Evolutionary conservation across 2,113 vertebrate genomes (phyloP).

Genomic region (Anhinga anhinga): DNA sequence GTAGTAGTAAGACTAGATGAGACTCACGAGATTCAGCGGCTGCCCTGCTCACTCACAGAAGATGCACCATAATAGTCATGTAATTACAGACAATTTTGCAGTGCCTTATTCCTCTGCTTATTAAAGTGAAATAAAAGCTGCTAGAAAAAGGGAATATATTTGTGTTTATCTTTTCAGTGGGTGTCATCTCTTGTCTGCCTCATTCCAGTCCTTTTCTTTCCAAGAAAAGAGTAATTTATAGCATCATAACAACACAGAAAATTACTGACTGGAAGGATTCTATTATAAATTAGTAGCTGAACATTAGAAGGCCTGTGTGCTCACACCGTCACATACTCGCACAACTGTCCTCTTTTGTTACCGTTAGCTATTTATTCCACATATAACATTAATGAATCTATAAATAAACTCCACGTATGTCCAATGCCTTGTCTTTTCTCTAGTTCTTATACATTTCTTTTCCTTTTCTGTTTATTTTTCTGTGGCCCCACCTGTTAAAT

Average conservation of each 20-base stretch:
- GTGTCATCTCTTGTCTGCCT: not conserved
- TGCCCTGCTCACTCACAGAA: not conserved
- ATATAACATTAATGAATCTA: not conserved
- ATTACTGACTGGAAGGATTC: not conserved
- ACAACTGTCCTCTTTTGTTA: not conserved
- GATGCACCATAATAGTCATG: not conserved
- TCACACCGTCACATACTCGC: not conserved
- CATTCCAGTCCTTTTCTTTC: not conserved
- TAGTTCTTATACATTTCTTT: not conserved
- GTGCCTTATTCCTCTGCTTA: not conserved
- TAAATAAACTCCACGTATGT: not conserved
- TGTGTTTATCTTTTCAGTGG: not conserved
- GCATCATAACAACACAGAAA: not conserved
- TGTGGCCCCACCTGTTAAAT: not conserved
- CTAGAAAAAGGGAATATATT: not conserved
- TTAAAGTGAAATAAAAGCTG: not conserved
- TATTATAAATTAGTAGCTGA: not conserved
- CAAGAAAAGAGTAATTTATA: not conserved
- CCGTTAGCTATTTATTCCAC: not conserved
- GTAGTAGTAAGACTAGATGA: not conserved
- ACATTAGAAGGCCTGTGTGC: not conserved
- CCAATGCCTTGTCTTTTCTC: not conserved
- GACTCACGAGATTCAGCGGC: rapidly evolving
- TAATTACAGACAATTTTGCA: slow-evolving; percentile 7
- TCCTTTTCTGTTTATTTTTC: not conserved